Evolutionary conservation across 2,113 vertebrate species (phyloP).

Genomic region (Poicephalus gulielmi): DNA sequence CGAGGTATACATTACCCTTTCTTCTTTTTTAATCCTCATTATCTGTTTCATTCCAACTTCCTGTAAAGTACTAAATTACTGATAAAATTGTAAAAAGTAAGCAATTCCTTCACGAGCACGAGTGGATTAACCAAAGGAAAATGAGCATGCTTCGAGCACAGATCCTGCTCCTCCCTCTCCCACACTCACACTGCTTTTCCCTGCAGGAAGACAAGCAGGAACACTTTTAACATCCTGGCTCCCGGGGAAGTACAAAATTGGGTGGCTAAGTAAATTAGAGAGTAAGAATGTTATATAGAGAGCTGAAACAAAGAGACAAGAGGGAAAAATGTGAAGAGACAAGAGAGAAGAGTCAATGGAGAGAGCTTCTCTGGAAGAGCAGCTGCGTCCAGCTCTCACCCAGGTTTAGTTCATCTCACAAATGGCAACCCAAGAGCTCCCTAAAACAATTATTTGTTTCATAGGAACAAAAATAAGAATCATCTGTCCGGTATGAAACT

Average conservation of each 20-base stretch:
- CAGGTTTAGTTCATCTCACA: not conserved
- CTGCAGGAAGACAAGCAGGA: not conserved
- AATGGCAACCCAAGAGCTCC: not conserved
- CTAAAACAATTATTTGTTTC: not conserved
- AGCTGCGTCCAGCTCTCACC: not conserved
- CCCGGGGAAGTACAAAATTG: not conserved
- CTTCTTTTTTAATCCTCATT: conserved; percentile 62
- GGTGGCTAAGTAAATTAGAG: not conserved
- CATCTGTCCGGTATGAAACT: not conserved
- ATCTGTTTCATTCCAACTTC: conserved; percentile 56
- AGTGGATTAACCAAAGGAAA: conserved; percentile 20
- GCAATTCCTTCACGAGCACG: not conserved
- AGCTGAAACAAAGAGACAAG: not conserved
- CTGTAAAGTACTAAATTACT: conserved; percentile 31
- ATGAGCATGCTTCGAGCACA: not conserved
- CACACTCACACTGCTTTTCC: not conserved
- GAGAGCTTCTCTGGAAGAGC: not conserved
- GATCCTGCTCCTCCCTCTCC: not conserved
- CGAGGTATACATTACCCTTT: conserved; percentile 37
- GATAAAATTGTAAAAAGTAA: conserved; percentile 49
- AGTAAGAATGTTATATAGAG: not conserved
- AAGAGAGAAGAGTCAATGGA: not conserved
- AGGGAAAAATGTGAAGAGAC: not conserved
- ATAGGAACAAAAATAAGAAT: not conserved
- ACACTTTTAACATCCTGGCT: not conserved